A percentile compares a stretch with the other conserved stretches of the same genome.
Conservation (phyloP, 2,888 invertebrate species). For the Scaptomyza polygonia region DNA sequence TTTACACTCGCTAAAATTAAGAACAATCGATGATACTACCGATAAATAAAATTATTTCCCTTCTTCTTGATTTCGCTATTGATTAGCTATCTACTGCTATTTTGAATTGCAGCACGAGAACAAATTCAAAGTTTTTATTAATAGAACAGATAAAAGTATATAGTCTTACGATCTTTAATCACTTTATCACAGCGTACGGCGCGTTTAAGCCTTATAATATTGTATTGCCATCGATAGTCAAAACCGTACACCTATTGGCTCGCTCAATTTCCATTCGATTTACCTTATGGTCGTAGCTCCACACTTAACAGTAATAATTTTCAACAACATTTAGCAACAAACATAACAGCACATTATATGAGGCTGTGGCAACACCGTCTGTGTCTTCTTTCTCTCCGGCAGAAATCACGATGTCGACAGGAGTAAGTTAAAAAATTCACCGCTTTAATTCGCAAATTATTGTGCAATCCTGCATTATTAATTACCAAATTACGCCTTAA, state of each 20-base stretch:
- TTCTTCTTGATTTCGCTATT: not conserved
- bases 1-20: constrained; percentile 24
- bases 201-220: not conserved
- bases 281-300: constrained; percentile 17
- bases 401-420: constrained; percentile 88
- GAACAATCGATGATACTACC: constrained; percentile 1
- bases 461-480: constrained; percentile 62
- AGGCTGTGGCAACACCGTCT: constrained; percentile 29
- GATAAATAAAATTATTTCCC: not conserved
- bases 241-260: not conserved
- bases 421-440: constrained; percentile 86
- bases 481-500: constrained; percentile 27
- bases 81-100: not conserved
- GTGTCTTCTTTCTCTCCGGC: constrained; percentile 84
- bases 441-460: constrained; percentile 73
- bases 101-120: not conserved
- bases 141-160: not conserved
- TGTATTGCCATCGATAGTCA: not conserved
- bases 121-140: not conserved
- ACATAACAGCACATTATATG: constrained; percentile 11
- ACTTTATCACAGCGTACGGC: not conserved
- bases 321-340: constrained; percentile 22
- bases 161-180: too few species aligned
- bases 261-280: not conserved
- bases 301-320: constrained; percentile 20